Evolutionary conservation across 2,797 vertebrate genomes (phyloP), one percentile per base, ranked within the genome.

Genomic region (Lepilemur septentrionalis): DNA sequence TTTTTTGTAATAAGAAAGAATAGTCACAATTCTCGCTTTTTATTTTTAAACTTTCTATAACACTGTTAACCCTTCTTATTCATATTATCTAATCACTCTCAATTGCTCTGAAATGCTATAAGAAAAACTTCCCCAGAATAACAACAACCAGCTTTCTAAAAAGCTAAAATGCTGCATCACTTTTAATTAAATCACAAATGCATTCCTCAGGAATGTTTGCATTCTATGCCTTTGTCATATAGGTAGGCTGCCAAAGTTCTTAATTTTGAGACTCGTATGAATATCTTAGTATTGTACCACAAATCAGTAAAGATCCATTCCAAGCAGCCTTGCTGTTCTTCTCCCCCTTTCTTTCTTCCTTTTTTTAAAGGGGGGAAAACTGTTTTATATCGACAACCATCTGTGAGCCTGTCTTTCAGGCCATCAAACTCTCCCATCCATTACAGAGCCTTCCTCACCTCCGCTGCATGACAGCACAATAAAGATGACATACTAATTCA

Each of bases 401-500:
- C 99, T 99, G 99, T 98, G 98, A 99, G 98, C 95, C 98, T 98
- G 98, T 98, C 98, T 98, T 98, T 98, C 97, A 98, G 98, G 97
- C 98, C 98, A 99, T 99, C 98, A 99, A 99, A 98, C 98, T 98
- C 98, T 98, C 98, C 98, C 98, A 98, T 98, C 98, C 98, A 99
- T 99, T 99, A 98, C 98, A 7, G 97, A 98, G 97, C 98, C 98
- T 98, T 98, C 98, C 98, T 99, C 98, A 99, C 99, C 98, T 98
- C 98, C 10, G 18, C 98, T 96, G 98, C 97, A 98, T 99, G 99
- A 99, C 99, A 99, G 99, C 81, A 97, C 98, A 98, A 99, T 99
- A 99, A 99, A 99, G 99, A 99, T 99, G 99, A 99, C 99, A 99
- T 99, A 99, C 98, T 99, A 99, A 99, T 99, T 99, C 99, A 99